Evolutionary conservation across 2,113 vertebrate species (phyloP).

Genomic region (Proteles cristata): DNA sequence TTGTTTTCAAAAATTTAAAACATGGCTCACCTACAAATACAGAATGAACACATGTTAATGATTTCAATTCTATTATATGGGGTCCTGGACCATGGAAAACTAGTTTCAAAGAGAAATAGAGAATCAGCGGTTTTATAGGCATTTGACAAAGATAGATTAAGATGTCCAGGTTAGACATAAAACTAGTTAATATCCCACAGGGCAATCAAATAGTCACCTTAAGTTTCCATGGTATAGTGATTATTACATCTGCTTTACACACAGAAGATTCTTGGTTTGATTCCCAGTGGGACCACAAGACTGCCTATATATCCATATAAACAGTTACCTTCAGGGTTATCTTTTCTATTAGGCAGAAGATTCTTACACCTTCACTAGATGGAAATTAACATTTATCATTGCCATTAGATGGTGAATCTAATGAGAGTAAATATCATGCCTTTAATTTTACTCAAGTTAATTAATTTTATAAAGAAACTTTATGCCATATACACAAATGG

Average conservation of each 20-base stretch:
- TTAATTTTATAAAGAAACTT: neutral
- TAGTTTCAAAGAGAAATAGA: neutral
- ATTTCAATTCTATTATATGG: neutral
- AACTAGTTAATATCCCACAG: neutral
- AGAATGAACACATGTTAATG: neutral
- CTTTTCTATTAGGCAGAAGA: neutral
- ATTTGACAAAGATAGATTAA: neutral
- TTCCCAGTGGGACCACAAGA: neutral
- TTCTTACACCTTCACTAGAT: neutral
- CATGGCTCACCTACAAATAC: neutral
- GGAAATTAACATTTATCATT: constrained; percentile 28
- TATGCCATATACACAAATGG: neutral
- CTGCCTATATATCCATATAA: neutral
- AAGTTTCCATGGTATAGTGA: neutral
- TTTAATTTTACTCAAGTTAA: constrained; percentile 11
- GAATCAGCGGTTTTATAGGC: neutral
- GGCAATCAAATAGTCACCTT: neutral
- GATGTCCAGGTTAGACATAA: neutral
- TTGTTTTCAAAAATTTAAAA: constrained; percentile 37
- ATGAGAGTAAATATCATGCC: neutral
- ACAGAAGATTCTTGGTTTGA: neutral
- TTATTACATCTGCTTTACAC: neutral
- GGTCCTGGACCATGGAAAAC: neutral
- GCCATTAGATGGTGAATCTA: neutral
- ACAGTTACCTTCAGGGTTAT: neutral